Evolutionary conservation across 2,888 invertebrate species (phyloP).

Genomic region (Leptura quadrifasciata): DNA sequence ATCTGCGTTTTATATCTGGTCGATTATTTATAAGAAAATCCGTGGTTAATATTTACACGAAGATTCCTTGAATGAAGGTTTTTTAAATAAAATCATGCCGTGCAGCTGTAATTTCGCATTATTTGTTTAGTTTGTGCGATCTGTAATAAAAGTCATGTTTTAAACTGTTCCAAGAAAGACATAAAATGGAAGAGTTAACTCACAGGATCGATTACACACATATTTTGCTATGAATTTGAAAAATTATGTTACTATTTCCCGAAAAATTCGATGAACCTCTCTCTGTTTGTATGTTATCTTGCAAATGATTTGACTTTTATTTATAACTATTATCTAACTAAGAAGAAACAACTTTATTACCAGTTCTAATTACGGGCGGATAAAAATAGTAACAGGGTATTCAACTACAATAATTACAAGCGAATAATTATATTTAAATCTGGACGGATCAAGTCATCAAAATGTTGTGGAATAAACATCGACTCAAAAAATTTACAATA

Average conservation of each 20-base stretch:
- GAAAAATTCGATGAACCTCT: background rate
- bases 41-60: constrained; percentile 31
- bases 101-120: constrained; percentile 37
- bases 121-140: constrained; percentile 31
- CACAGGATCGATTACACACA: constrained; percentile 6
- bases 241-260: background rate
- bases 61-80: constrained; percentile 36
- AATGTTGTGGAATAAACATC: no score
- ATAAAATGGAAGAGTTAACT: constrained; percentile 30
- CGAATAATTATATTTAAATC: background rate
- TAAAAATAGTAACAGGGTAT: constrained; percentile 7
- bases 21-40: constrained; percentile 30
- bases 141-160: constrained; percentile 27
- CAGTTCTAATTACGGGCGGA: background rate
- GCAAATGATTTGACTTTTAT: background rate
- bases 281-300: background rate
- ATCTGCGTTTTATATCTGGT: constrained; percentile 20
- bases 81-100: constrained; percentile 37
- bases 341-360: background rate
- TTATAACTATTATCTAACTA: constrained; percentile 2
- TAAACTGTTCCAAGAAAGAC: constrained; percentile 30
- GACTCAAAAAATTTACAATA: no score
- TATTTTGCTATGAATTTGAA: background rate
- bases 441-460: no score
- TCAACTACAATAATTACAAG: background rate